Conservation (phyloP, 1,140 invertebrate species). For the Drosophila virilis region DNA sequence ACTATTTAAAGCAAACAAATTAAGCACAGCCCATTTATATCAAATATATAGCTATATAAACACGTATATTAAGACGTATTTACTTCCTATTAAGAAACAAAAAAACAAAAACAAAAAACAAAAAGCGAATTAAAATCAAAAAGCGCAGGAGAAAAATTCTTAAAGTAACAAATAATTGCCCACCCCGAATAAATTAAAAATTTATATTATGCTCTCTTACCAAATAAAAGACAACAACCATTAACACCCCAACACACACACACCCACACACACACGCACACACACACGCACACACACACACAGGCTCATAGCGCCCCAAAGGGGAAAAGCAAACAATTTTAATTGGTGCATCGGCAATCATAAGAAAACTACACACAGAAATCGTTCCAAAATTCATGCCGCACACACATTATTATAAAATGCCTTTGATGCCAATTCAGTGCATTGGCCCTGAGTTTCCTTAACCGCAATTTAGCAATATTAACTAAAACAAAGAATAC, state of each 20-base stretch:
- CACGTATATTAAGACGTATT: conserved; percentile 43
- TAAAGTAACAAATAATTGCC: conserved; percentile 34
- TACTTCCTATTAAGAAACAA: conserved; percentile 51
- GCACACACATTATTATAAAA: conserved; percentile 9
- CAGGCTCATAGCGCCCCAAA: conserved; percentile 2
- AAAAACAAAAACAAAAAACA: conserved; percentile 9
- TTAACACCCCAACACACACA: background rate
- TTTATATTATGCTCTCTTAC: conserved; percentile 31
- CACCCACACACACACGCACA: background rate
- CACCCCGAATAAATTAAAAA: conserved; percentile 17
- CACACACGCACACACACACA: conserved; percentile 18
- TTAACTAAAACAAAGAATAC: conserved; percentile 6
- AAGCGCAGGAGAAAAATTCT: conserved; percentile 8
- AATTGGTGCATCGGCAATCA: conserved; percentile 47
- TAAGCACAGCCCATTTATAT: conserved; percentile 54
- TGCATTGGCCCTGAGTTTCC: conserved; percentile 25
- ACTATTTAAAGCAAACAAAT: conserved; percentile 33
- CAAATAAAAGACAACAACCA: conserved; percentile 49
- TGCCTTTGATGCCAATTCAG: conserved; percentile 31
- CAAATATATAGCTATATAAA: conserved; percentile 43
- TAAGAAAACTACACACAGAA: background rate
- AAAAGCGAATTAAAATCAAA: background rate
- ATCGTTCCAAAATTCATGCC: background rate
- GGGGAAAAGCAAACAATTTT: conserved; percentile 15
- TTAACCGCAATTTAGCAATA: conserved; percentile 3